A percentile compares a stretch with the other conserved stretches of the same genome.
These are phyloP conservation scores for Hippocampus abdominalis DNA, from an alignment of 2,113 vertebrate species.

Conservation along the genomic window DNA sequence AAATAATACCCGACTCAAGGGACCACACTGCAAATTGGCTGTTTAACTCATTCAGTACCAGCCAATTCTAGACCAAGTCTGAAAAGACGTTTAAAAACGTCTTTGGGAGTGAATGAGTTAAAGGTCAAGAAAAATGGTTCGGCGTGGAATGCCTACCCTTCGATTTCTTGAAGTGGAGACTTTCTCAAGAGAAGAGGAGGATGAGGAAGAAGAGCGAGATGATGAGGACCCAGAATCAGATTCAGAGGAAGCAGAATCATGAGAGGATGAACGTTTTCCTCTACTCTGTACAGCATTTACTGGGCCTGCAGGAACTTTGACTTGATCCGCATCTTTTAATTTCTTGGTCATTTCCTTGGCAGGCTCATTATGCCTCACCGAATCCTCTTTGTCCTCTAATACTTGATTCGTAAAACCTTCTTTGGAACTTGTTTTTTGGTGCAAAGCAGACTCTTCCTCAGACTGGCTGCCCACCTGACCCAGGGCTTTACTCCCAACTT, in stretches of 20 bases:
- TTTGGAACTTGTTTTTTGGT: conserved; percentile 14
- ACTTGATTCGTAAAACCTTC: conserved; percentile 15
- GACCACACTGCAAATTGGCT: background rate
- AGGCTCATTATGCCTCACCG: conserved; percentile 13
- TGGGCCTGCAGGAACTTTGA: conserved; percentile 30
- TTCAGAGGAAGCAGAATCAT: conserved; percentile 68
- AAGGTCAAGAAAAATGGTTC: background rate
- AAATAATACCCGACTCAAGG: background rate
- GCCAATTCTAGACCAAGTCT: no score
- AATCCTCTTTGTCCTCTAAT: conserved; percentile 15
- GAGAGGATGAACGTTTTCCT: conserved; percentile 56
- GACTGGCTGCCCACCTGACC: conserved; percentile 22
- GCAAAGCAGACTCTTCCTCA: conserved; percentile 20
- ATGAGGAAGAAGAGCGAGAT: conserved; percentile 65
- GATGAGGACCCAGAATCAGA: conserved; percentile 73
- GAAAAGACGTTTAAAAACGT: no score
- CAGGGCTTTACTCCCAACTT: conserved; percentile 8
- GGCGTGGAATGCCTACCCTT: conserved; percentile 55
- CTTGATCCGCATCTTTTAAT: conserved; percentile 37
- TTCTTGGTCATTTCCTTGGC: conserved; percentile 40
- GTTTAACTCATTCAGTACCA: no score
- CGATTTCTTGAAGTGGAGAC: conserved; percentile 50
- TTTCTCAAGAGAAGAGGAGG: conserved; percentile 64
- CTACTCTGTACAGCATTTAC: conserved; percentile 27
- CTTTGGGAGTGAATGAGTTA: no score